phyloP scores from a whole-genome alignment of 2,888 invertebrate genomes.

The Choreutis nemorana region DNA sequence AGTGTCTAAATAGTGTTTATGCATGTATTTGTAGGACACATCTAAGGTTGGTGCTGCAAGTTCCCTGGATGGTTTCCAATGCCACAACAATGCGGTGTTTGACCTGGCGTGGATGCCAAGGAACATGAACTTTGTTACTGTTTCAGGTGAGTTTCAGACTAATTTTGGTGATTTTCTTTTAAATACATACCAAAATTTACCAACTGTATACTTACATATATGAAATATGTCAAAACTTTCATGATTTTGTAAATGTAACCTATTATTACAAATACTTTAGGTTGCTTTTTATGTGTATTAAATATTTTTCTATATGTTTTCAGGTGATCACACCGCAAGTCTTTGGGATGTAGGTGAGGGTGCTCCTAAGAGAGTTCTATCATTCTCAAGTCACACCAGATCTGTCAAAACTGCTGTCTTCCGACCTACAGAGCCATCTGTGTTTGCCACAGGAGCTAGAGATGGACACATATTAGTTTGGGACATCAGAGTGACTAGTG shows the following conservation, averaged over 20 bases:
- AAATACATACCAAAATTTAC: too few relatives aligned
- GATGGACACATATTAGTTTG: constrained; percentile 89
- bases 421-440: constrained; percentile 71
- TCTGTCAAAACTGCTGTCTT: constrained; percentile 86
- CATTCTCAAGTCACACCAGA: constrained; percentile 79
- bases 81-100: constrained; percentile 89
- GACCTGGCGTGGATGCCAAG: constrained; percentile 87
- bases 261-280: not conserved
- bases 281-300: not conserved
- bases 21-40: constrained; percentile 48
- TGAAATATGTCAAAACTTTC: too few relatives aligned
- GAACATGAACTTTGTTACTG: constrained; percentile 81
- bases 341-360: constrained; percentile 77
- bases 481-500: constrained; percentile 70
- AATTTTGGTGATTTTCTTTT: too few relatives aligned
- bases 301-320: constrained; percentile 7
- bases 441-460: constrained; percentile 88
- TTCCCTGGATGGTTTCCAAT: constrained; percentile 58
- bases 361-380: constrained; percentile 44
- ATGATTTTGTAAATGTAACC: not conserved
- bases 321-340: constrained; percentile 81
- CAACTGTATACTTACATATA: too few relatives aligned
- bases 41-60: constrained; percentile 37
- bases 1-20: not conserved
- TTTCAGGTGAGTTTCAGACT: constrained; percentile 63